These are phyloP conservation scores for Dermochelys coriacea DNA, from an alignment of 2,797 vertebrate species.

Conservation along the genomic window DNA sequence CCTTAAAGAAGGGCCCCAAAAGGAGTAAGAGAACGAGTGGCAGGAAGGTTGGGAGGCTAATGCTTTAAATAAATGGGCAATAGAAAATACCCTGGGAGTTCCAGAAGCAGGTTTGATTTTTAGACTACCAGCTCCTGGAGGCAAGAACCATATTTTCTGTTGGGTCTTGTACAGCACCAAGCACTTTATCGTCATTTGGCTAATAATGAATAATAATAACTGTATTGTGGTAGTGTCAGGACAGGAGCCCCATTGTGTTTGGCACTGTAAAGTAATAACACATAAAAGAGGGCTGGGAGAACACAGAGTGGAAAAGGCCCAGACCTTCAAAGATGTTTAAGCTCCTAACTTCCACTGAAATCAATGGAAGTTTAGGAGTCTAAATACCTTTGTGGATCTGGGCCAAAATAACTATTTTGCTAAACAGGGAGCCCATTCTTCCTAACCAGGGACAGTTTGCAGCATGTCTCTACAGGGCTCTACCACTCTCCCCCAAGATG, in stretches of 20 bases:
- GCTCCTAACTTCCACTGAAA: no score
- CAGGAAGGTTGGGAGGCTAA: background rate
- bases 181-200: background rate
- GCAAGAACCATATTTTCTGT: background rate
- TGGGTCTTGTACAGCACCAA: background rate
- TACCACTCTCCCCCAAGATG: background rate
- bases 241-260: background rate
- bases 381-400: no score
- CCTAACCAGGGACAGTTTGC: conserved; percentile 1
- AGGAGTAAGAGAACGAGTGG: background rate
- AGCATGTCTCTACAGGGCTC: background rate
- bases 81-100: background rate
- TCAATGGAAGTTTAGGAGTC: no score
- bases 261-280: background rate
- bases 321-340: no score
- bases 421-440: background rate
- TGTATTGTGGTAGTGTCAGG: background rate
- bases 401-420: conserved; percentile 11
- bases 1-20: background rate
- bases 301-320: background rate
- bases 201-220: background rate
- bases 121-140: background rate
- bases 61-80: background rate
- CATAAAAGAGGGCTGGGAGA: background rate
- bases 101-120: background rate